Evolutionary conservation across 1,140 invertebrate genomes (phyloP), one percentile per base, ranked within the genome.

Genomic region (Heliconius himera): DNA sequence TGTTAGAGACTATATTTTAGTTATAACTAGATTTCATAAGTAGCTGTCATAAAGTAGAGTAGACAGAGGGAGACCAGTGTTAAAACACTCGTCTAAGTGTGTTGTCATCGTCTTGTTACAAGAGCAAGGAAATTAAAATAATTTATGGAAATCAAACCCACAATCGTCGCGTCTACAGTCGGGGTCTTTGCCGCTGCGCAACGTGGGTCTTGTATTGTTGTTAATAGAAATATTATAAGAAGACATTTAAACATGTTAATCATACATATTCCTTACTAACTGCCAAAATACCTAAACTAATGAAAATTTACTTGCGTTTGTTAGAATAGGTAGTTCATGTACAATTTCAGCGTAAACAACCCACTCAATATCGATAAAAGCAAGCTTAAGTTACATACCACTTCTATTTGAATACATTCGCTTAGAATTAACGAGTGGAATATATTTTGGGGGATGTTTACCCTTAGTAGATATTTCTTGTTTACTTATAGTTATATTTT

Each of bases 341-440:
- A 26, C 60, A 66, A 66, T 26, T 66, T 66, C 13, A 66, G 26
- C 60, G 29, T 66, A 66, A 66, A 66, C 60, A 66, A 29, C 26
- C 60, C 26, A 66, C 60, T 29, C 73, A 74, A 74, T 74, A 29
- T 74, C 73, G 49, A 74, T 74, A 74, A 74, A 74, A 49, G 49
- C 46, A 51, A 33, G 73, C 38, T 74, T 74, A 51, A 74, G 46
- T 74, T 54, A 74, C 73, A 74, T 1, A 74, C 22, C 49, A 49
- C 73, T 74, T 54, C 49, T 54, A 54, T 74, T 33, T 8, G 26
- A 74, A 29, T 74, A 51, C 18, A 54, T 16, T 74, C 49, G 22
- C 22, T 74, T 54, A 51, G 49, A 74, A 22, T 54, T 29, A 74
- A 36, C 73, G 8, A 66, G 60, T 66, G 22, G 60, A 66, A 66